Evolutionary conservation across 1,140 invertebrate genomes (phyloP), one percentile per base, ranked within the genome.

Genomic region (Gerris buenoi): DNA sequence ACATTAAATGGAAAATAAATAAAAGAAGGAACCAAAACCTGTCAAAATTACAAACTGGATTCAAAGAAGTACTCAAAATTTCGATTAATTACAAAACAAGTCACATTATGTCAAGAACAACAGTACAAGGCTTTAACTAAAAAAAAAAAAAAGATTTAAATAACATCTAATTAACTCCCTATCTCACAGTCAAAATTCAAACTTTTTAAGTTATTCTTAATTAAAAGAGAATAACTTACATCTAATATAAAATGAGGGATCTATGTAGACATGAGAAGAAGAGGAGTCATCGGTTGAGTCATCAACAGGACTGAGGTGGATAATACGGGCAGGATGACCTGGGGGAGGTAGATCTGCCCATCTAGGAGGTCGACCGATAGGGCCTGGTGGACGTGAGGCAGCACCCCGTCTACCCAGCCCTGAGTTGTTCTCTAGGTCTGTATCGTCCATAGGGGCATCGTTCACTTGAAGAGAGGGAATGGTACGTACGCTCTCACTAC

Each of bases 261-360:
- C 65, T n/a, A 29, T 66, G 10, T 65, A 63, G 14, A 69, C 70
- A 28, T 67, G 65, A 27, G 68, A 58, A 25, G 72, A 68, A 23
- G 68, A 75, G 15, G 73, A 71, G 63, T 79, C 77, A 65, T 79
- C 77, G 56, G 75, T 67, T 68, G 78, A 75, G 22, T 74, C 75
- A 33, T 77, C 76, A 62, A 76, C 75, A 3, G 75, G 75, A 72
- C 74, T 76, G 10, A 73, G 71, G 2, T 73, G 1, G 73, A 71
- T 69, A 10, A 46, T 46, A 10, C 33, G 5, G 18, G 33, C 33
- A 60, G 58, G 23, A 22, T 60, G 58, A 22, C 58, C 23, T 14
- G 58, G 3, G 15, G 58, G 1, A 2, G 66, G 61, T 1, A 26
- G 60, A 3, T 25, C 10, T 14, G 66, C 10, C 28, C 27, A 27